These are phyloP conservation scores for Drosophila macrospina DNA, from an alignment of 2,888 invertebrate genomes.

Conservation along the genomic window DNA sequence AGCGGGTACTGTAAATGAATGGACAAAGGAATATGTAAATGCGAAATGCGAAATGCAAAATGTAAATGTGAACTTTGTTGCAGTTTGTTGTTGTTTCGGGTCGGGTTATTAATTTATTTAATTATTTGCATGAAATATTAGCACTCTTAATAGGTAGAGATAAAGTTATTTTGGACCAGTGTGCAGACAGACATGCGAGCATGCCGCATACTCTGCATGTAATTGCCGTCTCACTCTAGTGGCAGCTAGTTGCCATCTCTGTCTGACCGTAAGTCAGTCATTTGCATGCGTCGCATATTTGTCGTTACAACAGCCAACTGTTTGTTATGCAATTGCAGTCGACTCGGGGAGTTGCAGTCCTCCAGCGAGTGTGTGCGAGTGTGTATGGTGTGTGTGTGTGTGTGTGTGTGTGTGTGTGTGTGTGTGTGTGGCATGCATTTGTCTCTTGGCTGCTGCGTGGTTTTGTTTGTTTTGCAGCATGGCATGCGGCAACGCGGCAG, in stretches of 20 bases:
- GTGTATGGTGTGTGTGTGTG: slow-evolving; percentile 11
- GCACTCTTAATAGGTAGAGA: not conserved
- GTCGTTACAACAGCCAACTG: slow-evolving; percentile 81
- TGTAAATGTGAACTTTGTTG: not conserved
- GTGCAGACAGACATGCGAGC: too few relatives aligned
- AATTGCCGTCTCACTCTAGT: slow-evolving; percentile 18
- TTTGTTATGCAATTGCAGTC: slow-evolving; percentile 81
- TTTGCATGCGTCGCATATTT: slow-evolving; percentile 82
- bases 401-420: slow-evolving; percentile 25
- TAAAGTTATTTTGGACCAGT: slow-evolving; percentile 24
- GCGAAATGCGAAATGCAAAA: not conserved
- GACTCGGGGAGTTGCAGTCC: slow-evolving; percentile 55
- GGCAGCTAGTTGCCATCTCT: slow-evolving; percentile 51
- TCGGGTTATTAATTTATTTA: slow-evolving; percentile 9
- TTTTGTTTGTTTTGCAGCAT: slow-evolving; percentile 43
- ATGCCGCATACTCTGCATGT: not conserved
- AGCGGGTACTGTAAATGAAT: not conserved
- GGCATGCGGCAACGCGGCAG: slow-evolving; percentile 56
- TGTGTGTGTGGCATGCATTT: slow-evolving; percentile 23
- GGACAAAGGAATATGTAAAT: not conserved
- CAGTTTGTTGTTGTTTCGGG: not conserved
- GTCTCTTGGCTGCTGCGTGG: slow-evolving; percentile 47
- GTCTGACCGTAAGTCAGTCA: slow-evolving; percentile 74
- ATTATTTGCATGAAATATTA: slow-evolving; percentile 15
- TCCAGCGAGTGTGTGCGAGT: slow-evolving; percentile 13